These are phyloP conservation scores for Hydraecia micacea DNA, from an alignment of 2,888 invertebrate species.

Conservation along the genomic window DNA sequence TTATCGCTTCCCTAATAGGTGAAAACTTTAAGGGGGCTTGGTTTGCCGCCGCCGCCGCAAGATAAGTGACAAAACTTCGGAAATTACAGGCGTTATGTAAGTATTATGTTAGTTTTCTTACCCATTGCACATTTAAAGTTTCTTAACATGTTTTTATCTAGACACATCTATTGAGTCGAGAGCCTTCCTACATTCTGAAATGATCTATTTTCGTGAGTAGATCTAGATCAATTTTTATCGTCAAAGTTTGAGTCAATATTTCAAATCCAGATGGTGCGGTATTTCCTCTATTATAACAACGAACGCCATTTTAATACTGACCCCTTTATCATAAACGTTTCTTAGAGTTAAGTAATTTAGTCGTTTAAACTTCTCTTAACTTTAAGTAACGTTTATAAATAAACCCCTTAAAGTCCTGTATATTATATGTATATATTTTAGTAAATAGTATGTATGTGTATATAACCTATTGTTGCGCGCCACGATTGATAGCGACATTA, in stretches of 20 bases:
- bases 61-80: too few relatives aligned
- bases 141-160: not conserved
- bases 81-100: too few relatives aligned
- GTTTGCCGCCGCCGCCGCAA: too few relatives aligned
- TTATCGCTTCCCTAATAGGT: too few relatives aligned
- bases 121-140: not conserved
- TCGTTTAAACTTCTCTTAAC: not conserved
- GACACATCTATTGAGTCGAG: too few relatives aligned
- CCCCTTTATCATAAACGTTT: not conserved
- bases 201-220: not conserved
- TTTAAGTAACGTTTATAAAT: too few relatives aligned
- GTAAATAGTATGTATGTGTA: too few relatives aligned
- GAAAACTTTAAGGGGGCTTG: too few relatives aligned
- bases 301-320: not conserved
- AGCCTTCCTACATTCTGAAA: not conserved
- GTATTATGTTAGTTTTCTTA: too few relatives aligned
- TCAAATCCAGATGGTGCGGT: not conserved
- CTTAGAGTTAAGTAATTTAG: not conserved
- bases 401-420: not conserved
- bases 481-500: too few relatives aligned
- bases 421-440: too few relatives aligned
- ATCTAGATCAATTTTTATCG: not conserved
- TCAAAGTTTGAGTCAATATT: not conserved
- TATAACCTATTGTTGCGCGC: too few relatives aligned
- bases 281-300: not conserved